These are phyloP conservation scores for Dinothrombium tinctorium DNA, from an alignment of 1,140 invertebrate species.

Conservation along the genomic window DNA sequence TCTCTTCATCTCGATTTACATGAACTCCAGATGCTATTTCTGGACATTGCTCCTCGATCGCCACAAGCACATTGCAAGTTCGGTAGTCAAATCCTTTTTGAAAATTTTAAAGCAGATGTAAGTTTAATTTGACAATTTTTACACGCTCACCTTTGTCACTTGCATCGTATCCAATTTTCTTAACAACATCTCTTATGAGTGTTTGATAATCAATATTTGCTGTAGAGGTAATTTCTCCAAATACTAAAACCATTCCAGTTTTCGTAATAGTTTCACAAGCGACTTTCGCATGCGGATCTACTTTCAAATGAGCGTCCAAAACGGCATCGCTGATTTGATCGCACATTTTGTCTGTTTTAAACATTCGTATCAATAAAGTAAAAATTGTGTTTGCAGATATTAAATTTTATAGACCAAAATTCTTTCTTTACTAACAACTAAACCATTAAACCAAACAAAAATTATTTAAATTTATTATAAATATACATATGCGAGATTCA, in stretches of 20 bases:
- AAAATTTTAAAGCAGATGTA: not conserved
- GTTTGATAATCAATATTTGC: constrained; percentile 89
- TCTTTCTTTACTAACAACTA: too few species aligned
- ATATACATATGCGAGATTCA: too few species aligned
- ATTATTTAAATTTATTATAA: too few species aligned
- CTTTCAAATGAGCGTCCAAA: constrained; percentile 29
- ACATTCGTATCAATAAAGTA: too few species aligned
- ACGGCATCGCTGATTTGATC: constrained; percentile 36
- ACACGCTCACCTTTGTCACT: constrained; percentile 42
- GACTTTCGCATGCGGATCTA: constrained; percentile 32
- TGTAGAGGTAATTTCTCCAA: constrained; percentile 35
- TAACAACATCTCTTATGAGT: constrained; percentile 78
- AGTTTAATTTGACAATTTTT: not conserved
- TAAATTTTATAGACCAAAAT: too few species aligned
- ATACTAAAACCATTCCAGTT: constrained; percentile 33
- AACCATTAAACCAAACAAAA: too few species aligned
- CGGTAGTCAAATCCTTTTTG: constrained; percentile 71
- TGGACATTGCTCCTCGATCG: constrained; percentile 87
- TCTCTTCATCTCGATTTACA: constrained; percentile 66
- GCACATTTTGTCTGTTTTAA: constrained; percentile 35
- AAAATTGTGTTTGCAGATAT: too few species aligned
- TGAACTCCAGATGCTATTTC: constrained; percentile 94
- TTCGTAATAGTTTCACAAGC: constrained; percentile 28
- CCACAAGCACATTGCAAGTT: constrained; percentile 93
- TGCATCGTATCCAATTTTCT: constrained; percentile 93